These are phyloP conservation scores for Myathropa florea DNA, from an alignment of 2,888 invertebrate genomes.

Conservation along the genomic window DNA sequence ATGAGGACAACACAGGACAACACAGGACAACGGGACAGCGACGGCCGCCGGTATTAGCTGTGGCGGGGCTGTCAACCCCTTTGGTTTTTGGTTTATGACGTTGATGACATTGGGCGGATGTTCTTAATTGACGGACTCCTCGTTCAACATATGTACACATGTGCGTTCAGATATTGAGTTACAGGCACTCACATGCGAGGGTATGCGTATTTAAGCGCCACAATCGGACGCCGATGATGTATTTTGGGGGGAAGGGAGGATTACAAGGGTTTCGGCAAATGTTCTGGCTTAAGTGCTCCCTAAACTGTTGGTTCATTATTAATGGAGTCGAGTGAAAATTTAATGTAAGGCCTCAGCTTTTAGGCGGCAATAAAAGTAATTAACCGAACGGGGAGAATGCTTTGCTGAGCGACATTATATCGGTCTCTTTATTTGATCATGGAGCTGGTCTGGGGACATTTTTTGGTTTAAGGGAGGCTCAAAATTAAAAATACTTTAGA, in stretches of 20 bases:
- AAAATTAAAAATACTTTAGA: too few relatives aligned
- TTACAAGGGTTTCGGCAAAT: constrained; percentile 26
- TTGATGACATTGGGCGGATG: constrained; percentile 69
- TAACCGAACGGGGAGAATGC: neutral
- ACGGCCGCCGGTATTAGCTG: constrained; percentile 17
- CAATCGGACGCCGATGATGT: constrained; percentile 45
- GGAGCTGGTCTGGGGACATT: neutral
- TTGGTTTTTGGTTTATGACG: constrained; percentile 65
- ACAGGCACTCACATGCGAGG: constrained; percentile 24
- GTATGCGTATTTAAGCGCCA: constrained; percentile 18
- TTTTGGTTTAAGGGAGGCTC: too few relatives aligned
- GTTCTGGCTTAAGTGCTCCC: constrained; percentile 36
- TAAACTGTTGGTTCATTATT: constrained; percentile 44
- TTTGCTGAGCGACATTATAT: neutral
- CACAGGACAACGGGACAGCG: neutral
- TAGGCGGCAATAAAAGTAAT: constrained; percentile 23
- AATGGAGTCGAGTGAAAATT: constrained; percentile 1
- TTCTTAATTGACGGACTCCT: constrained; percentile 68
- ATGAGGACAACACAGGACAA: neutral
- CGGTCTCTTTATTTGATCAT: neutral
- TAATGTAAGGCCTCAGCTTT: neutral
- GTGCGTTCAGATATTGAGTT: constrained; percentile 44
- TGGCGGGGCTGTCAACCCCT: constrained; percentile 54
- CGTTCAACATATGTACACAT: constrained; percentile 18
- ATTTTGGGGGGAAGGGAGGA: constrained; percentile 27